These are phyloP conservation scores for Apteryx owenii DNA, from an alignment of 2,113 vertebrate genomes.

Conservation along the genomic window DNA sequence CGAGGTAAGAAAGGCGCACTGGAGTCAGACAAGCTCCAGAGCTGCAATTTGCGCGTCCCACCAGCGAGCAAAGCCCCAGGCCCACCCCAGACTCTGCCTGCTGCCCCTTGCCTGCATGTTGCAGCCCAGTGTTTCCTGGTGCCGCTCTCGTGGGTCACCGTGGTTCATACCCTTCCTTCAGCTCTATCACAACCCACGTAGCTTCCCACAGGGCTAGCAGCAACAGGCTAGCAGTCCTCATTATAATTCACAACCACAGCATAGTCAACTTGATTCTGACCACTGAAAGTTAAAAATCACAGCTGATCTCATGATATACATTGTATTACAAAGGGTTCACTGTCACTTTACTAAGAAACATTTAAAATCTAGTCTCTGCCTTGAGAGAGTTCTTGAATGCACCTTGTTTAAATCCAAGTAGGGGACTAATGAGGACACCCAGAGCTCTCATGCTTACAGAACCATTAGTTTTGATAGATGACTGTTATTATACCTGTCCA, in stretches of 20 bases:
- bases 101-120: not conserved
- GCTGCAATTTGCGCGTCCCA: not conserved
- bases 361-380: not conserved
- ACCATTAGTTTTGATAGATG: constrained; percentile 39
- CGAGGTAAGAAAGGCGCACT: not conserved
- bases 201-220: not conserved
- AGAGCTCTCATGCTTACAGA: not conserved
- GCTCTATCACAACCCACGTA: not conserved
- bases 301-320: not conserved
- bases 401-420: not conserved
- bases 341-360: not conserved
- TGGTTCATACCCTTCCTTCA: not conserved
- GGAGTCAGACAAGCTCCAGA: not conserved
- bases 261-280: not conserved
- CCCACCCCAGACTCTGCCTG: not conserved
- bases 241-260: not conserved
- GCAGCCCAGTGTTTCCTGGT: rapidly evolving
- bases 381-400: not conserved
- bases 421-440: not conserved
- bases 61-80: not conserved
- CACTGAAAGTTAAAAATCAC: not conserved
- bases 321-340: not conserved
- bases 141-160: not conserved
- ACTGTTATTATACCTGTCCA: not conserved
- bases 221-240: not conserved